Percentiles rank a stretch among this genome's conserved stretches.
These are phyloP conservation scores for Himalopsyche anomala DNA, from an alignment of 2,888 invertebrate genomes.

Conservation along the genomic window DNA sequence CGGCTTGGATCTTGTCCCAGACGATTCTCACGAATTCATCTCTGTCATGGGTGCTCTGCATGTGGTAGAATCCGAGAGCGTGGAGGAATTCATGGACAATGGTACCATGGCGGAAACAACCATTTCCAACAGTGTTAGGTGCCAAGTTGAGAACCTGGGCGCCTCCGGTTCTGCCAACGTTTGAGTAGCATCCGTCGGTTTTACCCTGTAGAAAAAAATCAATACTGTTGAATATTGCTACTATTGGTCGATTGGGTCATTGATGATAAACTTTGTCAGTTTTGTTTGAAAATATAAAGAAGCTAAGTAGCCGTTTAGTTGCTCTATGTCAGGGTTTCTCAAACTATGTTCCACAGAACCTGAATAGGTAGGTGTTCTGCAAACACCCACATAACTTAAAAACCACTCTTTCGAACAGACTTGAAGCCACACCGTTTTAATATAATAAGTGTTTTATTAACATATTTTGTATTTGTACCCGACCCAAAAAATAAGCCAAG, in stretches of 20 bases:
- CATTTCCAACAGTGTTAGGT: slow-evolving; percentile 72
- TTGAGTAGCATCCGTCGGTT: slow-evolving; percentile 77
- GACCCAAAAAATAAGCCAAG: no score
- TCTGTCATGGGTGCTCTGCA: slow-evolving; percentile 88
- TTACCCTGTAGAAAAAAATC: slow-evolving; percentile 81
- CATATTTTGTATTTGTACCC: no score
- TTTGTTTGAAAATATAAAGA: no score
- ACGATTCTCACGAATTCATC: slow-evolving; percentile 76
- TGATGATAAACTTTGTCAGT: no score
- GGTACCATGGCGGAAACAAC: slow-evolving; percentile 80
- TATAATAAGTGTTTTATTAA: no score
- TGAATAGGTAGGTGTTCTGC: not conserved
- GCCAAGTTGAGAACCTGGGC: slow-evolving; percentile 76
- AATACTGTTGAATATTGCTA: no score
- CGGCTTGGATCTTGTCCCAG: slow-evolving; percentile 83
- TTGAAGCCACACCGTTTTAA: no score
- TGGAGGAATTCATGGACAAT: slow-evolving; percentile 88
- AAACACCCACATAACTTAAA: no score
- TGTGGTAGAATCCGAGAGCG: slow-evolving; percentile 88
- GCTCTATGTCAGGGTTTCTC: not conserved
- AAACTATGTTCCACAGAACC: not conserved
- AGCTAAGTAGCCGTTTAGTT: no score
- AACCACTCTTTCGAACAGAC: no score
- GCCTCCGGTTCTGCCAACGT: slow-evolving; percentile 71
- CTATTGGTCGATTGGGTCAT: no score